Evolutionary conservation across 92 coral and sea anemone genomes (phyloP).

Genomic region (Nematostella vectensis): DNA sequence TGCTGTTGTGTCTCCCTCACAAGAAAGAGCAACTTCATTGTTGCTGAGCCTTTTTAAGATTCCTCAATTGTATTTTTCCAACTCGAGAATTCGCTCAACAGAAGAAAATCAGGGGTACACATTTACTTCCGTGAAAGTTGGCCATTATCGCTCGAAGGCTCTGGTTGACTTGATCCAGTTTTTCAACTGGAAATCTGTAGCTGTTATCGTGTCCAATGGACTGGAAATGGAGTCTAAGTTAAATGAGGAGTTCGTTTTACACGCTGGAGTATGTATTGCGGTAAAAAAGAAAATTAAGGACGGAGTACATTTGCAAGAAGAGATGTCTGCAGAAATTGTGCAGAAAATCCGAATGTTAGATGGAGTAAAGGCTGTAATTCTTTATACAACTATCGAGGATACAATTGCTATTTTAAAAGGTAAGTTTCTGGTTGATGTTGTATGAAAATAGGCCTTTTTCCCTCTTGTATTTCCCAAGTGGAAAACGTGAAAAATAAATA

Average conservation of each 20-base stretch:
- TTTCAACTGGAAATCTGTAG: conserved; percentile 55
- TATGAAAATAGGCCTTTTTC: background rate
- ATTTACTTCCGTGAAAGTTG: conserved; percentile 44
- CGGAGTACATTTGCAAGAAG: background rate
- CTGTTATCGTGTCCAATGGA: conserved; percentile 30
- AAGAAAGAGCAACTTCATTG: conserved; percentile 37
- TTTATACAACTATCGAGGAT: conserved; percentile 7
- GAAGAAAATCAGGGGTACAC: conserved; percentile 1
- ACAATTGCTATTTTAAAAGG: conserved; percentile 9
- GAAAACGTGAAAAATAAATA: too few species aligned
- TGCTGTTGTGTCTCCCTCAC: conserved; percentile 39
- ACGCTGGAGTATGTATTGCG: conserved; percentile 50
- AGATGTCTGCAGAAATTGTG: background rate
- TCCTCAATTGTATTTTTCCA: conserved; percentile 49
- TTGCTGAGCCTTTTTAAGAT: conserved; percentile 53
- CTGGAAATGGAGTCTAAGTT: conserved; percentile 26
- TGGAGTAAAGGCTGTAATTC: conserved; percentile 3
- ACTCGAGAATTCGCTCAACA: background rate
- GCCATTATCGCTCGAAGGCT: conserved; percentile 55
- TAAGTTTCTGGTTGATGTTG: too few species aligned
- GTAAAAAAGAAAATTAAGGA: background rate
- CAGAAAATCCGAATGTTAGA: background rate
- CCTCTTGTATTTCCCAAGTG: background rate
- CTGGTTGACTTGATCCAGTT: conserved; percentile 44
- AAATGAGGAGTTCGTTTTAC: conserved; percentile 34